These are phyloP conservation scores for Riptortus pedestris DNA, from an alignment of 1,140 invertebrate species.

Conservation along the genomic window DNA sequence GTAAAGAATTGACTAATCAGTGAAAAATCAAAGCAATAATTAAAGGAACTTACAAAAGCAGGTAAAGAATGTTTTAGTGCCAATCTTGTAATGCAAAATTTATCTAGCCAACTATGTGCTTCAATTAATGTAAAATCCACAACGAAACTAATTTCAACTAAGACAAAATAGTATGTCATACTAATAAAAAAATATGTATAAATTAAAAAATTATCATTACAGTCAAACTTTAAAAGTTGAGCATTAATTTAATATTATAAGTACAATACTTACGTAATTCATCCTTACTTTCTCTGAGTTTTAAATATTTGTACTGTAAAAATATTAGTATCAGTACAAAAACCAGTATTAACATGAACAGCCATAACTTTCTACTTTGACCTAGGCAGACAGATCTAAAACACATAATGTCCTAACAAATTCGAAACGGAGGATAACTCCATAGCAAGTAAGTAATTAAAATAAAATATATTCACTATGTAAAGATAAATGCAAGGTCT, in stretches of 20 bases:
- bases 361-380: constrained; percentile 8
- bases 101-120: too few species aligned
- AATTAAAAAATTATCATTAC: too few species aligned
- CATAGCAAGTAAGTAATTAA: not conserved
- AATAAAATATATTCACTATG: not conserved
- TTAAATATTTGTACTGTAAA: constrained; percentile 18
- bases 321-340: constrained; percentile 8
- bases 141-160: too few species aligned
- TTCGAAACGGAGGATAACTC: not conserved
- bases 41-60: too few species aligned
- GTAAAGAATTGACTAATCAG: too few species aligned
- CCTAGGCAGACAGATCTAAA: not conserved
- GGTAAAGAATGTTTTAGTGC: too few species aligned
- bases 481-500: not conserved
- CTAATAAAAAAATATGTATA: too few species aligned
- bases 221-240: too few species aligned
- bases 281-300: constrained; percentile 20
- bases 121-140: too few species aligned
- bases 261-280: constrained; percentile 12
- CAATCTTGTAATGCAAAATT: too few species aligned
- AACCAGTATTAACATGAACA: not conserved
- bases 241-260: not conserved
- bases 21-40: too few species aligned
- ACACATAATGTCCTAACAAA: constrained; percentile 4
- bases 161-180: too few species aligned